These are phyloP conservation scores for Vespertilio murinus DNA, from an alignment of 2,797 vertebrate species.

Conservation along the genomic window DNA sequence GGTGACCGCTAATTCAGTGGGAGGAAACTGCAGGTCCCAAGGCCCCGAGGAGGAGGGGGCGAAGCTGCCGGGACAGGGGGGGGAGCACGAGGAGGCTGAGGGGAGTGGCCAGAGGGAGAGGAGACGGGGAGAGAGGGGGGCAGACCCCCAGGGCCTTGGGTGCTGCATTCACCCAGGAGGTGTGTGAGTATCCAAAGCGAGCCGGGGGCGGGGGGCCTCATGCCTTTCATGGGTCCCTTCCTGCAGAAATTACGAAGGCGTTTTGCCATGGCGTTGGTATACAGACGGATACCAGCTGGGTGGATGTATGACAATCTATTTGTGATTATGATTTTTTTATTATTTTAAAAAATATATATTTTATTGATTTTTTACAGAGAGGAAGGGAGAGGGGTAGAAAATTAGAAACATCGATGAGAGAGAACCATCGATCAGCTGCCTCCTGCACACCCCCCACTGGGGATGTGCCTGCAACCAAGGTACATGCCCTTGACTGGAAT, in stretches of 20 bases:
- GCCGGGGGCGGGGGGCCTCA: not conserved
- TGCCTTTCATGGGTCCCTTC: too few species aligned
- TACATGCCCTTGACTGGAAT: too few species aligned
- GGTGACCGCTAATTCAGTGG: not conserved
- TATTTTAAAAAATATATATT: not conserved
- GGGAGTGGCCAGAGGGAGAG: not conserved
- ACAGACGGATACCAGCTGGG: not conserved
- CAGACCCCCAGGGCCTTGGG: not conserved
- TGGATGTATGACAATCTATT: too few species aligned
- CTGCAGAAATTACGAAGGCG: too few species aligned
- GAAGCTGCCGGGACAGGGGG: not conserved
- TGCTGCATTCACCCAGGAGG: not conserved
- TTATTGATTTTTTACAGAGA: too few species aligned
- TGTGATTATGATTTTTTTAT: too few species aligned
- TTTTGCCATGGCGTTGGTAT: accelerated
- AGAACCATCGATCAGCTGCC: too few species aligned
- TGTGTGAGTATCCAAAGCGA: too few species aligned
- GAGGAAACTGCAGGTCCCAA: not conserved
- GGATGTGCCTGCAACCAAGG: too few species aligned
- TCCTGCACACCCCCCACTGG: too few species aligned
- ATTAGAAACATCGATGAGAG: too few species aligned
- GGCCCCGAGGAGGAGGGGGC: not conserved
- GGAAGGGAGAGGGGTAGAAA: too few species aligned
- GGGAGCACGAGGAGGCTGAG: not conserved
- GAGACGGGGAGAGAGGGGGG: accelerated